A percentile compares a stretch with the other conserved stretches of the same genome.
These are phyloP conservation scores for Phragmatobia fuliginosa DNA, from an alignment of 2,888 invertebrate species.

Conservation along the genomic window DNA sequence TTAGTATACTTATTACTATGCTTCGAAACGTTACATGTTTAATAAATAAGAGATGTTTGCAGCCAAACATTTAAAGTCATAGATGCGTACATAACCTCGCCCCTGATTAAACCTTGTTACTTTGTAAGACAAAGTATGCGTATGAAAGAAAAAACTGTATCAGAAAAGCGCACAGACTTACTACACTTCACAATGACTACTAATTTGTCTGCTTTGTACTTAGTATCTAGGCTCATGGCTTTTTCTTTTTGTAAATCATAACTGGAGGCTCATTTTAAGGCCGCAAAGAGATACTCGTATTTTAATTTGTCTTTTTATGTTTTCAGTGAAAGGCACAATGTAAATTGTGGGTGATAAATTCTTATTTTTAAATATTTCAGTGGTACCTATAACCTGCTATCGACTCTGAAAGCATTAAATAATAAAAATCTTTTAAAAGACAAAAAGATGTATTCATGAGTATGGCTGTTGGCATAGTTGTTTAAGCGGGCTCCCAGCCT, in stretches of 20 bases:
- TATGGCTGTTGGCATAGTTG: no score
- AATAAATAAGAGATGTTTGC: not conserved
- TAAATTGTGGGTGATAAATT: no score
- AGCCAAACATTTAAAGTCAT: not conserved
- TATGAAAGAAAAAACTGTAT: not conserved
- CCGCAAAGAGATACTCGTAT: not conserved
- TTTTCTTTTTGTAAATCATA: not conserved
- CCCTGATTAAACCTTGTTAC: not conserved
- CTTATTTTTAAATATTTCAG: no score
- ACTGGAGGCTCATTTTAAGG: not conserved
- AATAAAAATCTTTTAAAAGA: not conserved
- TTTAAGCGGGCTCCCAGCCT: no score
- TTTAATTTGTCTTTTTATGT: not conserved
- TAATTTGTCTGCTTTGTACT: not conserved
- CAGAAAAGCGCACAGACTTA: not conserved
- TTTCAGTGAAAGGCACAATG: no score
- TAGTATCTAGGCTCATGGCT: not conserved
- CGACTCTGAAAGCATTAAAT: not conserved
- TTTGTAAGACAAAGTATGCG: not conserved
- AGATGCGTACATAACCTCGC: not conserved
- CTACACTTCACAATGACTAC: not conserved
- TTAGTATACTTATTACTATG: no score
- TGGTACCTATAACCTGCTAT: no score
- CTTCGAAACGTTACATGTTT: not conserved
- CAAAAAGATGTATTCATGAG: no score